Evolutionary conservation across 2,888 invertebrate species (phyloP), one percentile per base, ranked within the genome.

Genomic region (Coleophora flavipennella): DNA sequence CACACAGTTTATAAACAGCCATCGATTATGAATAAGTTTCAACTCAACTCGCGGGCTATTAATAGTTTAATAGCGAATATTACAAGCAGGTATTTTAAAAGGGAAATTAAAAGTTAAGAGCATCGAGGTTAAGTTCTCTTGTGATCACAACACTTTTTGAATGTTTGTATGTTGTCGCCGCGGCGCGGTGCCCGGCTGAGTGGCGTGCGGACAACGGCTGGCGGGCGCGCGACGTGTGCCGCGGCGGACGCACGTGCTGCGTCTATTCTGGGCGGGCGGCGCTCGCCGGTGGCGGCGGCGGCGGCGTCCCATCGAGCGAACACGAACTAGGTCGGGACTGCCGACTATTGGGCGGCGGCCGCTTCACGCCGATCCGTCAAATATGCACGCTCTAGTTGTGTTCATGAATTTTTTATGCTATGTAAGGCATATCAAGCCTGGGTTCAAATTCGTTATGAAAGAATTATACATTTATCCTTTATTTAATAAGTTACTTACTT

Each of bases 241-340:
- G 69, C 65, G 67, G 54, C 54, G 61, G 75, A 73, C 81, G 78
- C 83, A 81, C 83, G 80, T 83, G 84, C 80, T 79, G 71, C 76
- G 75, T 81, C 83, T 84, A 84, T 84, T 83, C 78, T 74, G 76
- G 79, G 75, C 69, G 48, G 51, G 55, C 55, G 57, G 67, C 20
- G 20, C 20, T 20, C 20, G 20, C 20, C 6, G 51, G 55, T 54
- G 57, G 67, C 20, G 20, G 3, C 6, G 3, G 20, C 20, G 3
- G 80, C 77, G 73, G 69, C 67, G 72, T 58, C 74, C 68, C 73
- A 77, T 76, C 74, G 80, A 80, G 71, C 80, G 74, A 62, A 56
- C 62, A 48, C 69, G 72, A 81, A 74, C 67, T 80, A 77, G 80
- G 81, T 81, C 78, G 20, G 63, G 52, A 20, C 20, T 20, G 20